Conservation (phyloP, 30 jellyfish, hydroid and myxozoan species). For the Turritopsis rubra region DNA sequence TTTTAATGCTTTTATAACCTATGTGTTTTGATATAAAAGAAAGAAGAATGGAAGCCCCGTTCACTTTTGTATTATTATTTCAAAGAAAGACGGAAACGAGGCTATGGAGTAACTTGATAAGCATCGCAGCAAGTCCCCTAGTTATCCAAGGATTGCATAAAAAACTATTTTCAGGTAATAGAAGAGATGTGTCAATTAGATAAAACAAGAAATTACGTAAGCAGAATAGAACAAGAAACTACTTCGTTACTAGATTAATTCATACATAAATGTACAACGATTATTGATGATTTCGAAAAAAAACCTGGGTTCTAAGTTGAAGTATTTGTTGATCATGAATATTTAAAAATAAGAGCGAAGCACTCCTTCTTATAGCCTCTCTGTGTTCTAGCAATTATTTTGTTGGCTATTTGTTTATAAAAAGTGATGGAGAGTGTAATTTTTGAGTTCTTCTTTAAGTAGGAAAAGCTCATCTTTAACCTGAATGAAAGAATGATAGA, state of each 20-base stretch:
- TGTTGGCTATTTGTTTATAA: neutral
- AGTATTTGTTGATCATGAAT: neutral
- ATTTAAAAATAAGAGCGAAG: neutral
- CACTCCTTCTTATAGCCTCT: neutral
- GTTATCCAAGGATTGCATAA: neutral
- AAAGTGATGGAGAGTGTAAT: neutral
- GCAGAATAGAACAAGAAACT: neutral
- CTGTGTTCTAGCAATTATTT: neutral
- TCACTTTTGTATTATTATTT: too few species aligned
- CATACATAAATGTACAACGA: neutral
- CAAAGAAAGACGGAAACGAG: neutral
- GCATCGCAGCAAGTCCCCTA: neutral
- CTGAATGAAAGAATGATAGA: neutral
- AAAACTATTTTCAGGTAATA: neutral
- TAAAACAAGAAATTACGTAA: neutral
- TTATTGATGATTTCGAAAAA: too few species aligned
- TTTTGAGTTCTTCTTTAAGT: neutral
- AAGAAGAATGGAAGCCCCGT: too few species aligned
- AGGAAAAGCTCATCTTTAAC: neutral
- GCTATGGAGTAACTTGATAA: neutral
- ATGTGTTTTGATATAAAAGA: neutral
- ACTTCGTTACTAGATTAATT: neutral
- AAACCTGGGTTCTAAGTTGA: neutral
- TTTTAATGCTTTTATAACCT: neutral
- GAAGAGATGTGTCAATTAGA: neutral